A percentile compares a stretch with the other conserved stretches of the same genome.
Evolutionary conservation across 2,797 vertebrate genomes (phyloP).

Genomic region (Octomys mimax): DNA sequence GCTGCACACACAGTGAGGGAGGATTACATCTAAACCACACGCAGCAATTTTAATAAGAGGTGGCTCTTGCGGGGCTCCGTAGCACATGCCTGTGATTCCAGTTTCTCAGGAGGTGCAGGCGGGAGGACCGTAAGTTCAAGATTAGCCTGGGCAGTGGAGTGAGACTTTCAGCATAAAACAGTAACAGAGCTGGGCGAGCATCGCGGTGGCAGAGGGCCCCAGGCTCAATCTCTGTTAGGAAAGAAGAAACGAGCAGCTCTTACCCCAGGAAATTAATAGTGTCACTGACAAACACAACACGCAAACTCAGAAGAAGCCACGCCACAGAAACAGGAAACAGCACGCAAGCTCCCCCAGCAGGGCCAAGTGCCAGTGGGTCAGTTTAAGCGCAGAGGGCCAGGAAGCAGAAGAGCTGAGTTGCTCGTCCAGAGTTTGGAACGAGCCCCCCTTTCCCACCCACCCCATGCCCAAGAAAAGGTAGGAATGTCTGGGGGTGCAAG

Average conservation of each 20-base stretch:
- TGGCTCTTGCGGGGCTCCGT: neutral
- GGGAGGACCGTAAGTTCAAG: neutral
- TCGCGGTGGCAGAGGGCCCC: neutral
- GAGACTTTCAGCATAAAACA: neutral
- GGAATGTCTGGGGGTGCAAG: neutral
- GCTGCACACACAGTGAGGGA: neutral
- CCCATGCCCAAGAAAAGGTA: neutral
- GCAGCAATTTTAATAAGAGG: neutral
- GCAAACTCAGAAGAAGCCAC: neutral
- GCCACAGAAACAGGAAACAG: neutral
- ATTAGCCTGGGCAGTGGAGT: neutral
- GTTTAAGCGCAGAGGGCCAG: neutral
- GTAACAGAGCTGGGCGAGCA: neutral
- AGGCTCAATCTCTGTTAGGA: neutral
- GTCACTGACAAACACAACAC: neutral
- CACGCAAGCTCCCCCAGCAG: neutral
- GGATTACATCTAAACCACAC: neutral
- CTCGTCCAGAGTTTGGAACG: too few relatives aligned
- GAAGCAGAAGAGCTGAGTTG: neutral
- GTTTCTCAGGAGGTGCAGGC: neutral
- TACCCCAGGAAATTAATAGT: neutral
- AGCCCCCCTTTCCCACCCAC: neutral
- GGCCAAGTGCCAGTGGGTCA: accelerated
- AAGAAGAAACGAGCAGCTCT: neutral
- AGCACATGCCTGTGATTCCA: neutral